These are phyloP conservation scores for Caenorhabditis remanei DNA, from an alignment of 1,140 invertebrate species.

Conservation along the genomic window DNA sequence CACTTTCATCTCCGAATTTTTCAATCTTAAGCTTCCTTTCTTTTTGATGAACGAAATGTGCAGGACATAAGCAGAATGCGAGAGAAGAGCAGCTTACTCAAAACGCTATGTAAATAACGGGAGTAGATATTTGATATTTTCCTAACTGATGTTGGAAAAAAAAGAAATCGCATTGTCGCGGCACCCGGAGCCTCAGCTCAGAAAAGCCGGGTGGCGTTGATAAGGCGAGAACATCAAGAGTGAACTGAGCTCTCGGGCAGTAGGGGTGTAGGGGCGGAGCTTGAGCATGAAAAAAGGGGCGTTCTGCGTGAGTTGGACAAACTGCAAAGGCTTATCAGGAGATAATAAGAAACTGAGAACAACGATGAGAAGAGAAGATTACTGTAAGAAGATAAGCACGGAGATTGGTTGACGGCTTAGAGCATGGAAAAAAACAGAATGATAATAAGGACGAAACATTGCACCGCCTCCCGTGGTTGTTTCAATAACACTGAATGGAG, in stretches of 20 bases:
- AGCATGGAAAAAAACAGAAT: not conserved
- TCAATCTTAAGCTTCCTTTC: not conserved
- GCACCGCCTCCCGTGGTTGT: not conserved
- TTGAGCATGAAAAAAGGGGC: not conserved
- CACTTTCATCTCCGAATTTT: not conserved
- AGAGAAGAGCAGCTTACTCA: constrained; percentile 35
- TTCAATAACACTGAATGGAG: too few relatives aligned
- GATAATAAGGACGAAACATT: constrained; percentile 12
- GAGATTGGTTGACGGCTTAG: constrained; percentile 3
- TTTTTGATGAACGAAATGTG: not conserved
- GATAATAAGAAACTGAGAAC: constrained; percentile 33
- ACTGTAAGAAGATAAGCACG: constrained; percentile 13
- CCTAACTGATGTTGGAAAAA: not conserved
- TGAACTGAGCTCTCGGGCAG: constrained; percentile 30
- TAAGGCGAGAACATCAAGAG: constrained; percentile 54
- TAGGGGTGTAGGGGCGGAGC: constrained; percentile 17
- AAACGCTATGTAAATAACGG: constrained; percentile 21
- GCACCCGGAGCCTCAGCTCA: not conserved
- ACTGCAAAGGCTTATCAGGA: constrained; percentile 13
- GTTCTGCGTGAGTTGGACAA: not conserved
- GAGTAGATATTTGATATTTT: constrained; percentile 49
- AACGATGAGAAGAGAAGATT: not conserved
- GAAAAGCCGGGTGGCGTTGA: not conserved
- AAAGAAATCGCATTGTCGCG: not conserved
- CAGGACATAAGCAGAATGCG: not conserved